Evolutionary conservation across 2,113 vertebrate genomes (phyloP).

Genomic region (Andinoacara biseriatus): DNA sequence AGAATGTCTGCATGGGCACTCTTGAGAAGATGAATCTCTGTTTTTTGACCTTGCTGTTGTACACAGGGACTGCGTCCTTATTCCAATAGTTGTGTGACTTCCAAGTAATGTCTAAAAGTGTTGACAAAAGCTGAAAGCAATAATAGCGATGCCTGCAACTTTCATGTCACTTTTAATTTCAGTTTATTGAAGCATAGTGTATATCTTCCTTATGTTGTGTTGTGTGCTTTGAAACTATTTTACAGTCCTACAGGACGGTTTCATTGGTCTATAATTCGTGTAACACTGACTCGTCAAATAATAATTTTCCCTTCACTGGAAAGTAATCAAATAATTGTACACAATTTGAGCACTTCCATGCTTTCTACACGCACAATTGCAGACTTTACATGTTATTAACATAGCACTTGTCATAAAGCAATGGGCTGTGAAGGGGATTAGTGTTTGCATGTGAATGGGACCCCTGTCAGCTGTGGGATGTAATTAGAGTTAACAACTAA

Average conservation of each 20-base stretch:
- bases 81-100: not conserved
- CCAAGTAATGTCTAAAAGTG: not conserved
- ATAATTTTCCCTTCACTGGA: conserved; percentile 42
- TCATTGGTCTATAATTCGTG: conserved; percentile 24
- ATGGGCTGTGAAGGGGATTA: conserved; percentile 68
- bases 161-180: not conserved
- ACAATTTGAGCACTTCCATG: conserved; percentile 57
- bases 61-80: conserved; percentile 1
- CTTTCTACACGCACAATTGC: conserved; percentile 59
- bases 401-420: conserved; percentile 66
- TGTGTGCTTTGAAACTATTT: not conserved
- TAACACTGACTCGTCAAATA: conserved; percentile 31
- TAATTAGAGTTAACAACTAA: conserved; percentile 74
- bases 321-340: conserved; percentile 51
- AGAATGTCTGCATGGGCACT: not conserved
- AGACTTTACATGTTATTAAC: conserved; percentile 73
- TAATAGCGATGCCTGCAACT: not conserved
- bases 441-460: conserved; percentile 70
- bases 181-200: not conserved
- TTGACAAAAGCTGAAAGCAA: not conserved
- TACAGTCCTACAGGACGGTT: not conserved
- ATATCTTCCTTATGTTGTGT: not conserved
- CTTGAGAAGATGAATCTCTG: not conserved
- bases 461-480: conserved; percentile 65
- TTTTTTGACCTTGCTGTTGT: not conserved